These are phyloP conservation scores for Mionectes olivaceus DNA, from an alignment of 2,797 vertebrate genomes.

Conservation along the genomic window DNA sequence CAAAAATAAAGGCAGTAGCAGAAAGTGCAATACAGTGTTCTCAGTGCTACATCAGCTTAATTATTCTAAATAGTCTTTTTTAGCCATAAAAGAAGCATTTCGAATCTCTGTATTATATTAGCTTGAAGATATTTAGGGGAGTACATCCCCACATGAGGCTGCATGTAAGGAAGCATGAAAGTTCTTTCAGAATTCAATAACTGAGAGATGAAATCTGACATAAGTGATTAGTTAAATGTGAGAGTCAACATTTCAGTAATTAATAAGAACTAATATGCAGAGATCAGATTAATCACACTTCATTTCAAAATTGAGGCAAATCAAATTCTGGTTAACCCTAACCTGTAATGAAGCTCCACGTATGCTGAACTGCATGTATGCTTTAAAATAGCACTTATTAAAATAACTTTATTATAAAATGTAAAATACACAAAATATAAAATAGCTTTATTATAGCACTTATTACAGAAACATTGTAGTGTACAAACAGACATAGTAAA, in stretches of 20 bases:
- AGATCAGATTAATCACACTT: neutral
- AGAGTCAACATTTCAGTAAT: neutral
- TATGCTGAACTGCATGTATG: neutral
- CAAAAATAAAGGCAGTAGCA: neutral
- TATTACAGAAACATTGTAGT: neutral
- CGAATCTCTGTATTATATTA: neutral
- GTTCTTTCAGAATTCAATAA: neutral
- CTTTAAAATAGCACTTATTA: neutral
- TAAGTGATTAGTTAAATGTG: neutral
- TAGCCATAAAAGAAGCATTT: neutral
- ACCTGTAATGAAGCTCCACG: neutral
- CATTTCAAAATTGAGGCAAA: neutral
- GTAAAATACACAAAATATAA: no score
- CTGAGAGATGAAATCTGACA: neutral
- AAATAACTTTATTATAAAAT: no score
- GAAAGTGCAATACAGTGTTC: neutral
- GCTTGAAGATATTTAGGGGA: neutral
- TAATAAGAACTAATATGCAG: neutral
- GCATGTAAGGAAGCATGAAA: neutral
- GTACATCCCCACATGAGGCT: neutral
- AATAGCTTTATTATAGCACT: no score
- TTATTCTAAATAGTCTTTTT: neutral
- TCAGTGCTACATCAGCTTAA: neutral
- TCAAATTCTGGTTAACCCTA: neutral
- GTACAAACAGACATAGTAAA: neutral